Conservation (phyloP, 2,113 vertebrate genomes). For the Benitochromis conjunctus region DNA sequence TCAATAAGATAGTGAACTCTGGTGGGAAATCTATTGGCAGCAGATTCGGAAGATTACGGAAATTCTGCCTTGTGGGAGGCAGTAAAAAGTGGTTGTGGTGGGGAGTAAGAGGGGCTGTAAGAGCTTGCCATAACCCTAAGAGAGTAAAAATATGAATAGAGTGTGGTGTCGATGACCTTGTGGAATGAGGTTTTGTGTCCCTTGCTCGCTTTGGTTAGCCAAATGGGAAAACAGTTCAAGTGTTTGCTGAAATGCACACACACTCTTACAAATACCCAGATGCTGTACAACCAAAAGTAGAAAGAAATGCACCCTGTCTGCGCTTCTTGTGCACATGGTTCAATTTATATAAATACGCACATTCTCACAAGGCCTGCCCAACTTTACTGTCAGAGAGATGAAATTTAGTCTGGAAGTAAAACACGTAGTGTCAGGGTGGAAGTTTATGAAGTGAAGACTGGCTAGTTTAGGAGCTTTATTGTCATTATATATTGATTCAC, state of each 20-base stretch:
- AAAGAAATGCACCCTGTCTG: background rate
- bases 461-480: background rate
- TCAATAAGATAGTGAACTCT: constrained; percentile 53
- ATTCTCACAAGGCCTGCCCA: background rate
- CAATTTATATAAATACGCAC: background rate
- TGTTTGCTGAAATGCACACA: background rate
- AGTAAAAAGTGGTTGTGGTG: constrained; percentile 36
- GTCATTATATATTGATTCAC: background rate
- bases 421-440: background rate
- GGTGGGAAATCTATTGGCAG: constrained; percentile 65
- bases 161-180: constrained; percentile 60
- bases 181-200: constrained; percentile 53
- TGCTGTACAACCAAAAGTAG: background rate
- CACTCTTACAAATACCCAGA: background rate
- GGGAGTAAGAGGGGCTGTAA: background rate
- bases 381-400: background rate
- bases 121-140: constrained; percentile 38
- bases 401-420: background rate
- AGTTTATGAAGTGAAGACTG: background rate
- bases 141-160: constrained; percentile 57
- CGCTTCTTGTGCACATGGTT: background rate
- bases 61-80: constrained; percentile 47
- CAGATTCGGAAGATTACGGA: constrained; percentile 62
- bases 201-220: constrained; percentile 5
- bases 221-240: constrained; percentile 39